These are phyloP conservation scores for Stegodyphus dumicola DNA, from an alignment of 1,140 invertebrate species.

Conservation along the genomic window DNA sequence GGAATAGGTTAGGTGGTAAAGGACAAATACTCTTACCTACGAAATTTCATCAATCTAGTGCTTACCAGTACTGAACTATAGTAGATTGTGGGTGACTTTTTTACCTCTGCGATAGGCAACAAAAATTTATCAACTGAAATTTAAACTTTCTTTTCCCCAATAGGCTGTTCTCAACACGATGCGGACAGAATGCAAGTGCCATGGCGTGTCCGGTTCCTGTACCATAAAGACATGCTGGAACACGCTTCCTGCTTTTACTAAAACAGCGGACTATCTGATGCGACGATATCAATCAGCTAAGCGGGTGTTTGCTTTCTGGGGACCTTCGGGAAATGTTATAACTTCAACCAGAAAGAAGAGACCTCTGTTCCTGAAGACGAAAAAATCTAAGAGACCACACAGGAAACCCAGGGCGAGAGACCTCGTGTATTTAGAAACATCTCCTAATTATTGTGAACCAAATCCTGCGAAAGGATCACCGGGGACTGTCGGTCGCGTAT, in stretches of 20 bases:
- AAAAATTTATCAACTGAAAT: too few relatives aligned
- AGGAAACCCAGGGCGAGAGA: conserved; percentile 80
- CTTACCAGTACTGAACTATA: too few relatives aligned
- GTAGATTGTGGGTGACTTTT: too few relatives aligned
- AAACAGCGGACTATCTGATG: conserved; percentile 68
- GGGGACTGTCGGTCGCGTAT: conserved; percentile 74
- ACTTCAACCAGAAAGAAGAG: conserved; percentile 2
- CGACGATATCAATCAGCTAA: conserved; percentile 68
- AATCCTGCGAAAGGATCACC: conserved; percentile 70
- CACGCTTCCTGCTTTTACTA: conserved; percentile 75
- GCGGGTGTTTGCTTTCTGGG: conserved; percentile 39
- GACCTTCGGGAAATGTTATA: conserved; percentile 5
- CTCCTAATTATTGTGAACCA: conserved; percentile 90
- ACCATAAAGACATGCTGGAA: conserved; percentile 94
- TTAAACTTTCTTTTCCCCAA: conserved; percentile 29
- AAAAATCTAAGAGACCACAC: conserved; percentile 30
- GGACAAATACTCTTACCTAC: too few relatives aligned
- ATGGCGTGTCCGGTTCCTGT: conserved; percentile 95
- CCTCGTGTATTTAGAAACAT: conserved; percentile 87
- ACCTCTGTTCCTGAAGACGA: conserved; percentile 30
- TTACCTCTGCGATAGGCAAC: too few relatives aligned
- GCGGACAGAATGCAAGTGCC: conserved; percentile 94
- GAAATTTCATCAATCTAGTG: too few relatives aligned
- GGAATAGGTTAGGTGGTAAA: too few relatives aligned
- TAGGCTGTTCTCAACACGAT: conserved; percentile 85